Evolutionary conservation across 2,888 invertebrate species (phyloP).

Genomic region (Chirona hameri): DNA sequence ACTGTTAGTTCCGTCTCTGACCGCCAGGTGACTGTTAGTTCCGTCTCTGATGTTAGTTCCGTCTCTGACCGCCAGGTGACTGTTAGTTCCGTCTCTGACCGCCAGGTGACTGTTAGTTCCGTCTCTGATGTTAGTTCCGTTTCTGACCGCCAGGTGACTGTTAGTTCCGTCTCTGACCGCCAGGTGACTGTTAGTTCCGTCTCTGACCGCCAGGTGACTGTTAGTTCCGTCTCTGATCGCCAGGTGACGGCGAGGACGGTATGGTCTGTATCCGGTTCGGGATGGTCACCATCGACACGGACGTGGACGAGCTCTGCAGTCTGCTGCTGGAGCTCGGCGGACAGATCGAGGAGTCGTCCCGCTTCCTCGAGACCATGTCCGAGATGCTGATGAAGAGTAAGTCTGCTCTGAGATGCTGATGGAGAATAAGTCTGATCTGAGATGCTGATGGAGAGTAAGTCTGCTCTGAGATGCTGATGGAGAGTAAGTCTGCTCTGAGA

Average conservation of each 20-base stretch:
- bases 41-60: too few species aligned
- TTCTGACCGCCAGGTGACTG: too few species aligned
- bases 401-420: slow-evolving; percentile 8
- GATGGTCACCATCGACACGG: slow-evolving; percentile 94
- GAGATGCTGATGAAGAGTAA: slow-evolving; percentile 84
- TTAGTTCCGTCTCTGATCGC: slow-evolving; percentile 22
- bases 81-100: too few species aligned
- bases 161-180: too few species aligned
- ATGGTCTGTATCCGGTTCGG: slow-evolving; percentile 88
- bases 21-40: too few species aligned
- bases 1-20: too few species aligned
- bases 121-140: too few species aligned
- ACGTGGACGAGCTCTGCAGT: slow-evolving; percentile 82
- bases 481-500: too few species aligned
- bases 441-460: too few species aligned
- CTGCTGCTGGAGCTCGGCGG: slow-evolving; percentile 82
- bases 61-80: too few species aligned
- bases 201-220: not conserved
- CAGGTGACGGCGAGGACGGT: slow-evolving; percentile 79
- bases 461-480: too few species aligned
- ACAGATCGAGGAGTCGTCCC: slow-evolving; percentile 88
- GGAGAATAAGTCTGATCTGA: not conserved
- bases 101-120: too few species aligned
- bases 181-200: not conserved
- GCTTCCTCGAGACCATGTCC: slow-evolving; percentile 89